Evolutionary conservation across 2,888 invertebrate species (phyloP), one percentile per base, ranked within the genome.

Genomic region (Poecilus cupreus): DNA sequence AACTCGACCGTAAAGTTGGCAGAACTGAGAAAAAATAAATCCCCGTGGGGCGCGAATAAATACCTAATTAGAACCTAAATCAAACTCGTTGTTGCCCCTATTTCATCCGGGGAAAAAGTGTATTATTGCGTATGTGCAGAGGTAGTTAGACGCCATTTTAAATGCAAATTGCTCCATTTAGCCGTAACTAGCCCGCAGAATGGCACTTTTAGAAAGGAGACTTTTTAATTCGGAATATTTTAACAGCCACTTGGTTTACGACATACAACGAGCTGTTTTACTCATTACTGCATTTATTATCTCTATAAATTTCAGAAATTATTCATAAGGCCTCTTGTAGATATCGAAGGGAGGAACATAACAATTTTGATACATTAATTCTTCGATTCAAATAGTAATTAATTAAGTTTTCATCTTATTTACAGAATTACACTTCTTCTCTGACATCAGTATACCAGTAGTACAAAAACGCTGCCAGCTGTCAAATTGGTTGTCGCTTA

Each of bases 141-240:
- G 46, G 46, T 68, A 72, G 43, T 72, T 72, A 72, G 46, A 43
- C 46, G 72, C 78, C 46, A 72, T 72, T 72, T 72, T 46, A 72
- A 43, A 72, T 72, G 72, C 46, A 72, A 72, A 72, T 72, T 72
- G 54, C 75, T 37, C 75, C 51, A 32, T 75, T 75, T 75, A 75
- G 37, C 75, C 16, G 3, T 75, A 75, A 75, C 75, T 18, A 75
- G 43, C 72, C 8, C 20, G 32, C 72, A 46, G 26, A 72, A 43
- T 72, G 46, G 22, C 46, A 26, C 22, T n/a, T 72, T 72, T 72
- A 72, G 72, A 72, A 72, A 72, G 72, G 72, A 72, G 43, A 46
- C 22, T 46, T 72, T 72, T 72, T 72, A 43, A 72, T 72, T 72
- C 13, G 13, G 8, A 46, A 8, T n/a, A 72, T 46, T 72, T 72